phyloP scores from a whole-genome alignment of 2,113 vertebrate species.

The Glaucidium brasilianum region DNA sequence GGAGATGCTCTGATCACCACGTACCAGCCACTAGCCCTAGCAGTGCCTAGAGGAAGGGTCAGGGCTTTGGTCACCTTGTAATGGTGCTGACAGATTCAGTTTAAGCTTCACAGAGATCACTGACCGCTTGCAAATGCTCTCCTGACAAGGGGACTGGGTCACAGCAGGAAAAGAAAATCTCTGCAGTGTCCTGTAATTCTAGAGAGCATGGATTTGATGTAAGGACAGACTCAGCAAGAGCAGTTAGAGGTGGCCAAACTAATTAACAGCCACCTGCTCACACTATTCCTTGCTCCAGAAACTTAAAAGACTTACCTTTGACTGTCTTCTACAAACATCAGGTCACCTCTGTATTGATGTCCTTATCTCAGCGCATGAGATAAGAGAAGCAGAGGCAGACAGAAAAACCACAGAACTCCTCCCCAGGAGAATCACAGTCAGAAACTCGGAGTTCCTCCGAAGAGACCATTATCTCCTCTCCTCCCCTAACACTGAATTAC shows the following conservation, averaged over 20 bases:
- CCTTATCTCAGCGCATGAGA: not conserved
- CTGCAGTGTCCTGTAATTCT: not conserved
- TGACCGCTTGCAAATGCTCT: not conserved
- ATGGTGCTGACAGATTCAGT: not conserved
- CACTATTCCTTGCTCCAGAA: not conserved
- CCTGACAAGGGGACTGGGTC: not conserved
- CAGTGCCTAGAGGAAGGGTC: not conserved
- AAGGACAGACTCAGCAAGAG: not conserved
- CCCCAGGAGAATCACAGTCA: not conserved
- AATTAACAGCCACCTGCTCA: not conserved
- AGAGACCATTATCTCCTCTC: not conserved
- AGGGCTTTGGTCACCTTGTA: not conserved
- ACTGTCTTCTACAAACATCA: not conserved
- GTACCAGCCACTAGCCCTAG: not conserved
- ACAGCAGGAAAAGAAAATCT: not conserved
- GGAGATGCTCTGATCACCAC: not conserved
- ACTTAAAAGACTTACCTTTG: not conserved
- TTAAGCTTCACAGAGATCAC: not conserved
- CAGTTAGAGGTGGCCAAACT: not conserved
- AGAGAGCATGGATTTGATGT: not conserved
- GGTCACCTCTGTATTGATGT: not conserved
- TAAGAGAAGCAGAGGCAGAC: not conserved
- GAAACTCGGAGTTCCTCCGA: not conserved
- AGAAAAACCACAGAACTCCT: not conserved
- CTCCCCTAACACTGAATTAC: not conserved